Evolutionary conservation across 1,140 invertebrate genomes (phyloP).

Genomic region (Anastrepha ludens): DNA sequence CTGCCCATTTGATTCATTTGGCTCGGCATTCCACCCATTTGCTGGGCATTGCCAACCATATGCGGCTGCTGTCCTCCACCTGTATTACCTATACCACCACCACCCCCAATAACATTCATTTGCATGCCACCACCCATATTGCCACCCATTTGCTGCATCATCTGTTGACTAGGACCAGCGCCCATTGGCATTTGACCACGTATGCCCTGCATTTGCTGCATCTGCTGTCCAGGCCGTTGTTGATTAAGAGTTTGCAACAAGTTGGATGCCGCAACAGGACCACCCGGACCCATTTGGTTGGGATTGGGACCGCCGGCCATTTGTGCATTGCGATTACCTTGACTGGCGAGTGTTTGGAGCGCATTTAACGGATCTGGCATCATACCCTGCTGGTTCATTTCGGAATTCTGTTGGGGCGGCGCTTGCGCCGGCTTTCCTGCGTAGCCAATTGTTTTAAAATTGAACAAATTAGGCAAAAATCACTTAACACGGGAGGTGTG

Average conservation of each 20-base stretch:
- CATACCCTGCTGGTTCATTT: slow-evolving; percentile 74
- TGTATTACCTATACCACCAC: slow-evolving; percentile 61
- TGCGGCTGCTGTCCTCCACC: slow-evolving; percentile 71
- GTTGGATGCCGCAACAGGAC: slow-evolving; percentile 68
- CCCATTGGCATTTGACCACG: slow-evolving; percentile 67
- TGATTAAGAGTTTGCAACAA: slow-evolving; percentile 70
- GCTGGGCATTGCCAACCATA: slow-evolving; percentile 61
- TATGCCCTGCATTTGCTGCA: slow-evolving; percentile 70
- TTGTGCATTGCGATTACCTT: slow-evolving; percentile 80
- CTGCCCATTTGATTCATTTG: slow-evolving; percentile 74
- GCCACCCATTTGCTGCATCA: slow-evolving; percentile 75
- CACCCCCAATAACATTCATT: slow-evolving; percentile 64
- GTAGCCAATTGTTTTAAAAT: slow-evolving; percentile 44
- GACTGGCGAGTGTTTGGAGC: slow-evolving; percentile 87
- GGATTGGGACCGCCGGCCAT: slow-evolving; percentile 74
- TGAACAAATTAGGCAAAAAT: slow-evolving; percentile 33
- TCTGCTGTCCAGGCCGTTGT: slow-evolving; percentile 70
- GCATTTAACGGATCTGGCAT: slow-evolving; percentile 89
- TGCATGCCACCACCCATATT: slow-evolving; percentile 74
- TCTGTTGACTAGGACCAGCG: slow-evolving; percentile 60
- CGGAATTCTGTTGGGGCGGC: slow-evolving; percentile 63
- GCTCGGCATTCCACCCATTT: slow-evolving; percentile 66
- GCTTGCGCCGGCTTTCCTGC: slow-evolving; percentile 60
- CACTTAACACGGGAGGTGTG: slow-evolving; percentile 34
- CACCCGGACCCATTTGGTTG: slow-evolving; percentile 74